Evolutionary conservation across 2,888 invertebrate species (phyloP).

Genomic region (Tetragnatha montana): DNA sequence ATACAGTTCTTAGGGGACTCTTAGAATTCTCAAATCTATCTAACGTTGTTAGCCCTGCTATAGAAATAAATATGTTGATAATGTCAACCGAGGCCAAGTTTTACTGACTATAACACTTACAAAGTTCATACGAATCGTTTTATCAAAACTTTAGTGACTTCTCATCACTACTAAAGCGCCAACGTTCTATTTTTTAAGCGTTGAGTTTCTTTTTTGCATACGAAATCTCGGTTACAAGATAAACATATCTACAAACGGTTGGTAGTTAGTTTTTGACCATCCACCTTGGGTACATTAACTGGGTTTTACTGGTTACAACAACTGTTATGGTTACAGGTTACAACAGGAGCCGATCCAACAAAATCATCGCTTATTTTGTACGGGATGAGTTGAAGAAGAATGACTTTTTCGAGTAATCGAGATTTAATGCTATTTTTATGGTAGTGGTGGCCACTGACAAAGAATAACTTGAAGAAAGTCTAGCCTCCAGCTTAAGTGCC

Average conservation of each 20-base stretch:
- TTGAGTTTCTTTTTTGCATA: constrained; percentile 12
- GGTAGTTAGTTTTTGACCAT: constrained; percentile 27
- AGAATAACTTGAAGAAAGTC: constrained; percentile 49
- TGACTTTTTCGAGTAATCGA: constrained; percentile 37
- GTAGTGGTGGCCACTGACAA: constrained; percentile 46
- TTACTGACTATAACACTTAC: constrained; percentile 35
- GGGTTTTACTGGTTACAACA: constrained; percentile 3
- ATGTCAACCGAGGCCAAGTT: constrained; percentile 46
- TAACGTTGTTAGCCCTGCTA: constrained; percentile 61
- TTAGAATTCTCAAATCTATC: constrained; percentile 64
- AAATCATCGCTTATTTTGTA: background rate
- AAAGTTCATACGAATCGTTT: constrained; percentile 48
- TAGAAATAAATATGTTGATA: constrained; percentile 47
- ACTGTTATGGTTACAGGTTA: background rate
- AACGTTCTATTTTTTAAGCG: constrained; percentile 37
- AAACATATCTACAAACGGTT: constrained; percentile 39
- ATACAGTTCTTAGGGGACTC: constrained; percentile 57
- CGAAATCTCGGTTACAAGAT: constrained; percentile 45
- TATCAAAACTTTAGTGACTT: constrained; percentile 41
- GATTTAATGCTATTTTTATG: constrained; percentile 39
- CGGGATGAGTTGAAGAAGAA: background rate
- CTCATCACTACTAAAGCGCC: constrained; percentile 60
- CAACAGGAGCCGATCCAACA: constrained; percentile 19
- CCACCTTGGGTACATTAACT: background rate
- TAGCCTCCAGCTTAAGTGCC: constrained; percentile 42